Evolutionary conservation across 2,797 vertebrate species (phyloP), one percentile per base, ranked within the genome.

Genomic region (Smutsia temminckii): DNA sequence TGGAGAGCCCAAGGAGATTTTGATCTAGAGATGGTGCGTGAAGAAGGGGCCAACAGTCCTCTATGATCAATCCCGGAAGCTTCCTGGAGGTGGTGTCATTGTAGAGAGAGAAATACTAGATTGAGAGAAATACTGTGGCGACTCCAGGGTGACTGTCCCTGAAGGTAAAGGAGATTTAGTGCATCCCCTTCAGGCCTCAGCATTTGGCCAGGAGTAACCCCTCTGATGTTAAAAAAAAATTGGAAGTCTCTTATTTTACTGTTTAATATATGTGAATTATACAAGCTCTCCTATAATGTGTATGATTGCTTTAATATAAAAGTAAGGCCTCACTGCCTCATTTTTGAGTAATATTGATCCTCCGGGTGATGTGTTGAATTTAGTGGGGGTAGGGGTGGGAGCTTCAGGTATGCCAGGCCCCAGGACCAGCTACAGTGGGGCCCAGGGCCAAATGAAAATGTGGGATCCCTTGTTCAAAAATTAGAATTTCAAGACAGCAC

Each of bases 191-290:
- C 14, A 46, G 34, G 21, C 37, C 40, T 85, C n/a, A 74, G 37
- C 59, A 81, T 79, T 72, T 79, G 71, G 49, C 29, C 37, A 79
- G 40, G 83, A 51, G 27, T 84, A 59, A 63, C 32, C 10, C 46
- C 71, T 21, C 37, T 18, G 37, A 64, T 40, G 6, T 66, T 78
- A 66, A 87, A 83, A 79, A 75, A 61, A 53, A 34, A 20, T 20
- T 2, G 17, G 46, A 93, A 72, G 20, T 71, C 69, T 71, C 20
- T 69, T 61, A 2, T 37, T 23, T 68, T 77, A 57, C 12, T 17
- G 46, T 83, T 91, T 81, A 77, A 63, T 37, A 29, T n/a, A 78
- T 59, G 27, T 95, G 59, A 93, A 46, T 63, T 71, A 88, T 63
- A 5, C 14, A 21, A 2, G 53, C 20, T 46, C 53, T 80, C 32